Evolutionary conservation across 2,888 invertebrate species (phyloP).

Genomic region (Himalopsyche kuldschensis): DNA sequence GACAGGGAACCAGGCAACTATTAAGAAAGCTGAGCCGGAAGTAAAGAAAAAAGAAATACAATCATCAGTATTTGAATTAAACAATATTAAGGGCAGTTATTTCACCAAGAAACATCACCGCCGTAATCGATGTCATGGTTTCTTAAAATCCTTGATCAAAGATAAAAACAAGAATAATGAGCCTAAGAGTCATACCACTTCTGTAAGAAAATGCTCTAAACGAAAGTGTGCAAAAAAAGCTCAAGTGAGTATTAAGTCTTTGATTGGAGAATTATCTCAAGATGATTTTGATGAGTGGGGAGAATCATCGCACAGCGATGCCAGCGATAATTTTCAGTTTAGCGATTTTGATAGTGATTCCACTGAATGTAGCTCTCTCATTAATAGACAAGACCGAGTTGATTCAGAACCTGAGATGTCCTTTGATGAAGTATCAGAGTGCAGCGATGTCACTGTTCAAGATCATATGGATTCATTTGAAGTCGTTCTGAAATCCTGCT

Average conservation of each 20-base stretch:
- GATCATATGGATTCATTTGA: not conserved
- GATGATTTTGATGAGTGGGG: slow-evolving; percentile 23
- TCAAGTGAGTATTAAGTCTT: not conserved
- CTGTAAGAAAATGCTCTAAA: not conserved
- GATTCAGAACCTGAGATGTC: slow-evolving; percentile 10
- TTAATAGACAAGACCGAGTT: not conserved
- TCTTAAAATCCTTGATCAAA: not conserved
- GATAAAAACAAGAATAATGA: not conserved
- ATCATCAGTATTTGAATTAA: not conserved
- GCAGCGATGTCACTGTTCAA: not conserved
- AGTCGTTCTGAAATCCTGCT: not conserved
- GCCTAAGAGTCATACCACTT: not conserved
- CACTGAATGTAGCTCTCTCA: not conserved
- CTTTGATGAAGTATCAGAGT: not conserved
- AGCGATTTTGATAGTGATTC: slow-evolving; percentile 24
- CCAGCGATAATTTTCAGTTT: slow-evolving; percentile 4
- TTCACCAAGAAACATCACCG: not conserved
- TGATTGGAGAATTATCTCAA: not conserved
- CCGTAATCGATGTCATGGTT: not conserved
- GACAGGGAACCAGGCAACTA: not conserved
- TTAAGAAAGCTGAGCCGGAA: not conserved
- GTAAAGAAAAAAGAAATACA: not conserved
- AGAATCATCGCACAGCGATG: slow-evolving; percentile 22
- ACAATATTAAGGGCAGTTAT: not conserved
- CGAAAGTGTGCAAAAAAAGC: slow-evolving; percentile 6